Evolutionary conservation across 2,113 vertebrate species (phyloP).

Genomic region (Antechinus flavipes): DNA sequence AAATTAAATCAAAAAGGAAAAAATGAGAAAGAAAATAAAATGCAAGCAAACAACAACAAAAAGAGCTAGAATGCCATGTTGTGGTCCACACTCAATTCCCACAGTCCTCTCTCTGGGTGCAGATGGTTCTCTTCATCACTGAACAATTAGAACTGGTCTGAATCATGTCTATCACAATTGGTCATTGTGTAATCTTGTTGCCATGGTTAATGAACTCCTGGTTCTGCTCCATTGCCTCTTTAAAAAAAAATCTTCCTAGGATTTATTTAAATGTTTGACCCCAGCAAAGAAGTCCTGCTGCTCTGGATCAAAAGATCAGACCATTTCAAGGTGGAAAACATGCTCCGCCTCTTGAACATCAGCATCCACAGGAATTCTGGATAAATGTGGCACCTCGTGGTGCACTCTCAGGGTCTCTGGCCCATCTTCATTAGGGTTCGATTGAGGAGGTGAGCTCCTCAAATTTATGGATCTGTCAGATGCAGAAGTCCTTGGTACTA

Average conservation of each 20-base stretch:
- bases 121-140: no score
- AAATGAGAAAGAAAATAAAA: no score
- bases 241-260: not conserved
- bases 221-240: no score
- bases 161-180: no score
- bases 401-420: constrained; percentile 81
- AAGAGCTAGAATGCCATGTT: no score
- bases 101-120: no score
- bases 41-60: no score
- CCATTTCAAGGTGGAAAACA: not conserved
- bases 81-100: no score
- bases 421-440: constrained; percentile 89
- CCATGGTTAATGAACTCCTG: no score
- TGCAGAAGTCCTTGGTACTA: constrained; percentile 99
- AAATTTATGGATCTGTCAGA: constrained; percentile 99
- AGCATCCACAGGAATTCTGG: not conserved
- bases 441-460: constrained; percentile 88
- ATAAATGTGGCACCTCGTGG: not conserved
- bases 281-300: not conserved
- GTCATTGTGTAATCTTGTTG: no score
- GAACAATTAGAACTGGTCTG: no score
- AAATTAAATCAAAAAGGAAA: no score
- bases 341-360: rapidly evolving
- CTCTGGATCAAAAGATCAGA: not conserved
- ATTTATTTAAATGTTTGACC: constrained; percentile 62